Percentiles rank a stretch among this genome's conserved stretches.
Evolutionary conservation across 2,113 vertebrate species (phyloP).

Genomic region (Pyrgilauda ruficollis): DNA sequence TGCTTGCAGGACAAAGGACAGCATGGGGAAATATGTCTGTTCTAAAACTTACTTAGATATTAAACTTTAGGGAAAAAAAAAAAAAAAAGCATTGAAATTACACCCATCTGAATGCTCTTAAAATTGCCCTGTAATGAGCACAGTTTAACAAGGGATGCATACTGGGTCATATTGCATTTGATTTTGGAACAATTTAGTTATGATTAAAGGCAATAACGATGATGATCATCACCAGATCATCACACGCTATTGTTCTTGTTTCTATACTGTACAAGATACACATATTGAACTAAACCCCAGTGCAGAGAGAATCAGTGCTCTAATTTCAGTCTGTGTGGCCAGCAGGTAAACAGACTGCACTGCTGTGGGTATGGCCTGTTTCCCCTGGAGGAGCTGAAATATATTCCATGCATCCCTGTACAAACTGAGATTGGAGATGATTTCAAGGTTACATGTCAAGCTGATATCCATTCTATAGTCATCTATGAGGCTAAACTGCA

Average conservation of each 20-base stretch:
- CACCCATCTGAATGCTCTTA: background rate
- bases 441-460: background rate
- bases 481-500: background rate
- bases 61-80: background rate
- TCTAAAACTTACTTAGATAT: background rate
- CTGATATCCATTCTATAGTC: background rate
- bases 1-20: background rate
- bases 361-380: background rate
- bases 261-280: background rate
- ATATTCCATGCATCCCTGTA: background rate
- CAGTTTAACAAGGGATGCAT: background rate
- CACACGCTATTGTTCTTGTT: background rate
- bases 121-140: background rate
- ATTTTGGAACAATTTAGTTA: background rate
- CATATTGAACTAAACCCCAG: background rate
- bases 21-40: background rate
- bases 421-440: background rate
- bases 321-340: background rate
- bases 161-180: fast-evolving
- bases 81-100: background rate
- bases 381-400: background rate
- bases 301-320: background rate
- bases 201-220: background rate
- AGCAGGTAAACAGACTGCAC: background rate
- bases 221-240: background rate